These are phyloP conservation scores for Mechanitis messenoides DNA, from an alignment of 2,888 invertebrate genomes.

Conservation along the genomic window DNA sequence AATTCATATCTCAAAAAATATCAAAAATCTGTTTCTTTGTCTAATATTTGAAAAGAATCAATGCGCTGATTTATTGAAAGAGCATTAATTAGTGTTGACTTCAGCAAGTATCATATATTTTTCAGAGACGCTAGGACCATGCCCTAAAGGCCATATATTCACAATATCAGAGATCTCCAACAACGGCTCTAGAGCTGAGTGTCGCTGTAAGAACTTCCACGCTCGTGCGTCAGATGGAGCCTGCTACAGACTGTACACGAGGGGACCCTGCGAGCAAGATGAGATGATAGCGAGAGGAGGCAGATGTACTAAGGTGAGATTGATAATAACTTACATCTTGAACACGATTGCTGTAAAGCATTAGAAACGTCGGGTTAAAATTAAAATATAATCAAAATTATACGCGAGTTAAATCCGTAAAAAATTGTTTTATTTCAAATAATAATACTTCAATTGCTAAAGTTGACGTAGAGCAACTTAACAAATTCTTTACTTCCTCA, in stretches of 20 bases:
- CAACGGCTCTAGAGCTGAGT: constrained; percentile 71
- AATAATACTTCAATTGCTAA: too few relatives aligned
- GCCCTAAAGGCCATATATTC: constrained; percentile 84
- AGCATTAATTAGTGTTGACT: not conserved
- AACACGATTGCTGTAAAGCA: too few relatives aligned
- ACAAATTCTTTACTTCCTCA: too few relatives aligned
- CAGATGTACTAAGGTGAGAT: constrained; percentile 73
- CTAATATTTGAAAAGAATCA: not conserved
- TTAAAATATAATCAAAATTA: too few relatives aligned
- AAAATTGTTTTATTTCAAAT: too few relatives aligned
- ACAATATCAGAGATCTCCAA: constrained; percentile 66
- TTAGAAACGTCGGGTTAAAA: too few relatives aligned
- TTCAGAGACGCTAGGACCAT: constrained; percentile 84
- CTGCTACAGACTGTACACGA: constrained; percentile 87
- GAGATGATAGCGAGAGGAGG: constrained; percentile 83
- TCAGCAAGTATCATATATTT: not conserved
- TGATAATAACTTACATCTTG: too few relatives aligned
- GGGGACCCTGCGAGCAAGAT: constrained; percentile 83
- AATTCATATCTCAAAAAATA: too few relatives aligned
- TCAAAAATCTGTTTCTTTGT: too few relatives aligned
- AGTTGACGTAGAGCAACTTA: too few relatives aligned
- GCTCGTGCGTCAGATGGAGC: constrained; percentile 73
- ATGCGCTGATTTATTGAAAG: not conserved
- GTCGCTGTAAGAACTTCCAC: constrained; percentile 83
- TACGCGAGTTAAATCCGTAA: too few relatives aligned